These are phyloP conservation scores for Cecropterus lyciades DNA, from an alignment of 1,140 invertebrate genomes.

Conservation along the genomic window DNA sequence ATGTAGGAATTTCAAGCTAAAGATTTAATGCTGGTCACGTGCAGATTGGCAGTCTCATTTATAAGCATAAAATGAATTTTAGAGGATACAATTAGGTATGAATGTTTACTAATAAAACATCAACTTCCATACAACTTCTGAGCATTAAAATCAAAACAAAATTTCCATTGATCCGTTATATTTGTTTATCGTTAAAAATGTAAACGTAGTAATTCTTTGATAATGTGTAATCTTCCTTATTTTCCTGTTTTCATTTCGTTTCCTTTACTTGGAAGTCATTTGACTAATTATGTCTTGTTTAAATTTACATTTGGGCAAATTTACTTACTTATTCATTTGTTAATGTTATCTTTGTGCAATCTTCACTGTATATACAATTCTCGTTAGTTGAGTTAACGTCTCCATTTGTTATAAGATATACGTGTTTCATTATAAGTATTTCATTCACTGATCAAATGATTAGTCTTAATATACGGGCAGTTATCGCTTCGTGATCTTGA, in stretches of 20 bases:
- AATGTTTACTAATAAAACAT: too few species aligned
- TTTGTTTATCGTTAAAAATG: neutral
- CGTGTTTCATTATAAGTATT: neutral
- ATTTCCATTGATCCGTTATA: neutral
- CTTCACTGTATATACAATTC: too few species aligned
- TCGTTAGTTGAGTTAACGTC: too few species aligned
- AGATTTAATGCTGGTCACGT: too few species aligned
- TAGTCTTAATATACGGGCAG: neutral
- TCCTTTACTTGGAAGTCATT: neutral
- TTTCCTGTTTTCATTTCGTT: neutral
- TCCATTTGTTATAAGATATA: too few species aligned
- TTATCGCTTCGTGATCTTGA: neutral
- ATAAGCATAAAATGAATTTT: too few species aligned
- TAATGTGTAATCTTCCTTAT: neutral
- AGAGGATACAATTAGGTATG: too few species aligned
- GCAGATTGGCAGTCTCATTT: too few species aligned
- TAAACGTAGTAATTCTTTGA: neutral
- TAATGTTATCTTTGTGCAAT: too few species aligned
- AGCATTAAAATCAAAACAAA: neutral
- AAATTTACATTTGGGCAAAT: neutral
- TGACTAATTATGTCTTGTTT: conserved; percentile 3
- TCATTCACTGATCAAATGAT: neutral
- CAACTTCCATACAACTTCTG: too few species aligned
- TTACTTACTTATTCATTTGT: neutral
- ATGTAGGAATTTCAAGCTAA: too few species aligned